phyloP scores from a whole-genome alignment of 2,888 invertebrate species.

The Gandaritis pyraliata region DNA sequence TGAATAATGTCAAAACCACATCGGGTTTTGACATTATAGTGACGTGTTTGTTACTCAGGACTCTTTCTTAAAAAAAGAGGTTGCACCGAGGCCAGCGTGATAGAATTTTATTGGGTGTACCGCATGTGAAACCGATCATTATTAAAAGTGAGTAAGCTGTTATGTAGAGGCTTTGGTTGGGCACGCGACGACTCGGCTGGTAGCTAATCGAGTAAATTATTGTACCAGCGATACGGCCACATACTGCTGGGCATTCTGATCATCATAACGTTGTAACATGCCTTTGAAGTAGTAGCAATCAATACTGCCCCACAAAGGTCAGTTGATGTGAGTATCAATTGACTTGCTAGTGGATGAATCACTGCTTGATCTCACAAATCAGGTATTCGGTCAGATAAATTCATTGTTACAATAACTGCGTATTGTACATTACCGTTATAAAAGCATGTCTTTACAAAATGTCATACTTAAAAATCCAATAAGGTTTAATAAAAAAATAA shows the following conservation, averaged over 20 bases:
- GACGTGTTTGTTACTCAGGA: too few species aligned
- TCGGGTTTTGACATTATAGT: too few species aligned
- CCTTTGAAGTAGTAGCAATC: constrained; percentile 26
- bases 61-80: too few species aligned
- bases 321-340: constrained; percentile 19
- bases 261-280: constrained; percentile 29
- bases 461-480: too few species aligned
- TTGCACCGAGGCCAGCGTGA: too few species aligned
- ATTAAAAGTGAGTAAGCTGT: constrained; percentile 7
- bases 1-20: too few species aligned
- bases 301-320: constrained; percentile 18
- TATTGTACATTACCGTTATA: too few species aligned
- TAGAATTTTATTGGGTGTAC: too few species aligned
- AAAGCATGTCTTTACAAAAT: too few species aligned
- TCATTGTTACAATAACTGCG: neutral
- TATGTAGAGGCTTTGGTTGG: constrained; percentile 41
- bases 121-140: neutral
- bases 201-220: constrained; percentile 67
- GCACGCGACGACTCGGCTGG: constrained; percentile 62
- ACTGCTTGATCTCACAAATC: constrained; percentile 18
- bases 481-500: too few species aligned
- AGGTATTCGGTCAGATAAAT: neutral
- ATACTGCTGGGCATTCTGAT: constrained; percentile 25
- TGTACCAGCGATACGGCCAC: constrained; percentile 44
- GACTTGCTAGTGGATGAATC: constrained; percentile 13